Evolutionary conservation across 2,888 invertebrate species (phyloP).

Genomic region (Parnassius smintheus): DNA sequence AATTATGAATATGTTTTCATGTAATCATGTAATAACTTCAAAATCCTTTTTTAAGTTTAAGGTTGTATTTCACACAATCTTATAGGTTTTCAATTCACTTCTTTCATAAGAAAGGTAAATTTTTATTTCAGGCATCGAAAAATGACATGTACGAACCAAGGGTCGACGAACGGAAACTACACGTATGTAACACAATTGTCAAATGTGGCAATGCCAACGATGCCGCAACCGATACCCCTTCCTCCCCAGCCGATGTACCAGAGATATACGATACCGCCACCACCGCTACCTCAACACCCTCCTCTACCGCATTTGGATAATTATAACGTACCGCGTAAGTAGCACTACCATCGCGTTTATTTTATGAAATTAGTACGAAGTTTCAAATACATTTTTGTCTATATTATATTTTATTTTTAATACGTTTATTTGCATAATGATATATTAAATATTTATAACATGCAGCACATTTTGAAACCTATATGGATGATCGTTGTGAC

Average conservation of each 20-base stretch:
- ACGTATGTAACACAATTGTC: conserved; percentile 39
- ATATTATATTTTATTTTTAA: too few relatives aligned
- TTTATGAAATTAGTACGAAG: too few relatives aligned
- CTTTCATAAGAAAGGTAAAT: background rate
- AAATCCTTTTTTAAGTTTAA: too few relatives aligned
- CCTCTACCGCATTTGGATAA: conserved; percentile 35
- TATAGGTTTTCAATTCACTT: too few relatives aligned
- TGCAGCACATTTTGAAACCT: too few relatives aligned
- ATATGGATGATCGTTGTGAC: background rate
- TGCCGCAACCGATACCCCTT: conserved; percentile 24
- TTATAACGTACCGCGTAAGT: conserved; percentile 48
- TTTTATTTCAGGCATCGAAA: conserved; percentile 36
- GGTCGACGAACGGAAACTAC: conserved; percentile 48
- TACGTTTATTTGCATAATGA: too few relatives aligned
- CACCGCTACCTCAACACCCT: conserved; percentile 10
- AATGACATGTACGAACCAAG: conserved; percentile 30
- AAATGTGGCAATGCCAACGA: conserved; percentile 32
- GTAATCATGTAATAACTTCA: too few relatives aligned
- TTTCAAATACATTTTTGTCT: too few relatives aligned
- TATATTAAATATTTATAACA: too few relatives aligned
- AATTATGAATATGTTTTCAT: too few relatives aligned
- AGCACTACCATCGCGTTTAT: background rate
- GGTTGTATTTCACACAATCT: too few relatives aligned
- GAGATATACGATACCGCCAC: conserved; percentile 29
- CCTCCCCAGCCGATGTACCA: conserved; percentile 23